Evolutionary conservation across 2,113 vertebrate genomes (phyloP), one percentile per base, ranked within the genome.

Genomic region (Syngnathus floridae): DNA sequence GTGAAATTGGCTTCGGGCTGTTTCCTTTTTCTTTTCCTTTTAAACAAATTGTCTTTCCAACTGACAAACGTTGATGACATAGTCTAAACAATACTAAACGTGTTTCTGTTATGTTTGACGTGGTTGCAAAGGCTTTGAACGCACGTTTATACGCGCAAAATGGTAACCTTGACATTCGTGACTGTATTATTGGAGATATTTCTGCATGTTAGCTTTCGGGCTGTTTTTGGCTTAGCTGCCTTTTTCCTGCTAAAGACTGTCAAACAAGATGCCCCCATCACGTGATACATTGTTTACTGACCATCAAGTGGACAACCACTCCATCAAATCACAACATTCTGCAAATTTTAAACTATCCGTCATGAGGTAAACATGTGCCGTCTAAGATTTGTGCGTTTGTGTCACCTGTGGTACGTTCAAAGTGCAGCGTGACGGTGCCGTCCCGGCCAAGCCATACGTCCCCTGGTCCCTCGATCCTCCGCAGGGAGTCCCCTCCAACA

Each of bases 391-490:
- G 10, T 26, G 16, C 17, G 16, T 7, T n/a, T 6, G 2, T 26
- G 13, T 8, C 90, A 92, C 91, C 91, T 91, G 86, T 51, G 66
- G 21, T 40, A 66, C 43, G 80, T 56, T 71, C 79, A 48, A 70
- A 70, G 64, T 73, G 69, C 38, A 90, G 62, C 43, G 36, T 76
- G 65, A 97, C 90, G 64, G 90, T 84, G 31, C 96, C 96, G 82
- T 98, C 95, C 75, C 88, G 93, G 75, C 89, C 83, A 62, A 98
- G 87, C 67, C 80, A 86, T 68, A 97, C 90, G 64, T 94, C 91
- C 13, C 88, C 86, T 45, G 94, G 90, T 76, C 91, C 89, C 62
- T 88, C 89, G 2, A 90, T 86, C 71, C 78, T 87, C 40, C 76
- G 76, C 62, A 63, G 71, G 16, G 52, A 65, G 9, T 71, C 71